Evolutionary conservation across 2,888 invertebrate genomes (phyloP).

Genomic region (Drepana falcataria): DNA sequence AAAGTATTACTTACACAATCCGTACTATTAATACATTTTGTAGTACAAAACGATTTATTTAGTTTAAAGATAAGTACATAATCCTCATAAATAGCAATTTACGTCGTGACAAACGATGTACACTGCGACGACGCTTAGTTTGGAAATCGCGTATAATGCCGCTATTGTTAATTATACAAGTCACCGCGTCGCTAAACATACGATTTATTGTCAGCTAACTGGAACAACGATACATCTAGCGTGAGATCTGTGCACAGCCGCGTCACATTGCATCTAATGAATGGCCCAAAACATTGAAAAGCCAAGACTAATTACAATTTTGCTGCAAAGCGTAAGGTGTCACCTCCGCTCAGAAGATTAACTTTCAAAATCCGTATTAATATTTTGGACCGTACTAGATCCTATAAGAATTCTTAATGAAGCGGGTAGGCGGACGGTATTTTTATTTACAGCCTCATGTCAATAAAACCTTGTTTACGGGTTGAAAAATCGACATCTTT

Average conservation of each 20-base stretch:
- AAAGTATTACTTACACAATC: conserved; percentile 12
- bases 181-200: conserved; percentile 72
- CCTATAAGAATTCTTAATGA: conserved; percentile 40
- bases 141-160: conserved; percentile 74
- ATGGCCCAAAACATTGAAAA: conserved; percentile 55
- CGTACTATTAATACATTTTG: conserved; percentile 23
- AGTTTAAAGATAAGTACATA: conserved; percentile 48
- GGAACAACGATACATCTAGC: conserved; percentile 61
- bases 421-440: conserved; percentile 30
- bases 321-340: conserved; percentile 28
- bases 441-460: conserved; percentile 41
- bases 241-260: conserved; percentile 55
- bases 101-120: conserved; percentile 71
- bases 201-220: conserved; percentile 73
- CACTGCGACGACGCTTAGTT: conserved; percentile 59
- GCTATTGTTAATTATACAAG: conserved; percentile 76
- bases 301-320: conserved; percentile 48
- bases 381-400: conserved; percentile 22
- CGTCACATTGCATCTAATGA: conserved; percentile 38
- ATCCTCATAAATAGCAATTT: conserved; percentile 75
- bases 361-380: conserved; percentile 37
- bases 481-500: conserved; percentile 53
- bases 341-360: conserved; percentile 35
- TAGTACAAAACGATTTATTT: conserved; percentile 41
- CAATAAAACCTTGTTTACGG: conserved; percentile 37